Evolutionary conservation across 2,113 vertebrate species (phyloP), one percentile per base, ranked within the genome.

Genomic region (Diphyllodes magnificus): DNA sequence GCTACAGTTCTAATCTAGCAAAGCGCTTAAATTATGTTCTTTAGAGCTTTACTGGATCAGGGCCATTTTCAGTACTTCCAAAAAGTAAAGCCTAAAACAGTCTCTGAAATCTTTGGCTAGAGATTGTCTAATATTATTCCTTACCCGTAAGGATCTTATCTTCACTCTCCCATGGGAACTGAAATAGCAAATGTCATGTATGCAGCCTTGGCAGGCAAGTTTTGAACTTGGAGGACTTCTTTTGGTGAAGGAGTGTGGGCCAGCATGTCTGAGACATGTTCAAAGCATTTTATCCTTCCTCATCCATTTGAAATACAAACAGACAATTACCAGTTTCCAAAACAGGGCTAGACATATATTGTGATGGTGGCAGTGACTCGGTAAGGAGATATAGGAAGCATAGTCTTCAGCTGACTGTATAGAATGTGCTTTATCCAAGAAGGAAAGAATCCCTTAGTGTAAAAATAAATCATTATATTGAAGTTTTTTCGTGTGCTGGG

Each of bases 181-280:
- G 51, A 95, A 97, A 92, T 88, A 92, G 85, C 90, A 92, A 92
- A 96, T 95, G 90, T 96, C 93, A 91, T 83, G 79, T 93, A 71
- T 95, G 60, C 76, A 88, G 93, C 45, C 80, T 96, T 95, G 95
- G 95, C 93, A 97, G 96, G 60, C 51, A 61, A 69, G n/a, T 93
- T 94, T 86, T 94, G 90, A 92, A 95, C 85, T 96, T 94, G 92
- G 91, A 94, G 90, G 87, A 73, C 85, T 95, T 90, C 66, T 91
- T 90, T 77, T 90, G 79, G 68, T 90, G 60, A 64, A 83, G 40
- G 23, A 44, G 20, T 45, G 50, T 88, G 68, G 85, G 88, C 89
- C 92, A 94, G 63, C 51, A 64, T 68, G 90, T 82, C 64, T 95
- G 85, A 96, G 85, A 96, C 63, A 72, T 56, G 72, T 92, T 95